phyloP scores from a whole-genome alignment of 1,140 invertebrate species.

The Drosophila nebulosa region DNA sequence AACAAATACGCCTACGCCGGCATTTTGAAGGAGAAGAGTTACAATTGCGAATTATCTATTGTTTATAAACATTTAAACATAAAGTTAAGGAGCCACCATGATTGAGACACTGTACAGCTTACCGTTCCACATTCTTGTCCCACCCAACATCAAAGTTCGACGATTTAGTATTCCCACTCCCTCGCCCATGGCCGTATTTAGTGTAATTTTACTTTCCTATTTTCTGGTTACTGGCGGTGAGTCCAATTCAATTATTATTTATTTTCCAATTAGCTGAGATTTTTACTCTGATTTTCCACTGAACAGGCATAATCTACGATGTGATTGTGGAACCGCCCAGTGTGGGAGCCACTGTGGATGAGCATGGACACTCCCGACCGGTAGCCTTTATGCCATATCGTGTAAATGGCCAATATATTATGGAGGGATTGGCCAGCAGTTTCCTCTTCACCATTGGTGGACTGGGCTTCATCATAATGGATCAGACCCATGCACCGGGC shows the following conservation, averaged over 20 bases:
- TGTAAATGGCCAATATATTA: slow-evolving; percentile 99
- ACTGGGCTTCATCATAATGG: slow-evolving; percentile 97
- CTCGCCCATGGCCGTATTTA: slow-evolving; percentile 96
- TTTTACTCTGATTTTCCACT: slow-evolving; percentile 29
- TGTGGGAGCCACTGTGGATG: slow-evolving; percentile 98
- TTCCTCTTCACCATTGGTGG: slow-evolving; percentile 98
- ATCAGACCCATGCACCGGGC: slow-evolving; percentile 94
- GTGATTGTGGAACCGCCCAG: slow-evolving; percentile 99
- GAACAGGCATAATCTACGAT: slow-evolving; percentile 97
- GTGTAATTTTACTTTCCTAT: slow-evolving; percentile 94
- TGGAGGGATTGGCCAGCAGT: slow-evolving; percentile 98
- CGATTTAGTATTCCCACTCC: slow-evolving; percentile 88
- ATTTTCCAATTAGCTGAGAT: not conserved
- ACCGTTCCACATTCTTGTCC: slow-evolving; percentile 92
- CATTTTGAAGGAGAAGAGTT: not conserved
- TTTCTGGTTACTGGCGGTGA: slow-evolving; percentile 99
- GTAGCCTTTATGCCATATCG: slow-evolving; percentile 99
- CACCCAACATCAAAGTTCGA: slow-evolving; percentile 96
- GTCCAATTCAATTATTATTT: not conserved
- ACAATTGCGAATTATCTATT: not conserved
- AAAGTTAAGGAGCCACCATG: slow-evolving; percentile 48
- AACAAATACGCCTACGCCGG: slow-evolving; percentile 57
- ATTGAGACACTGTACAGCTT: slow-evolving; percentile 91
- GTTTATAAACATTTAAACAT: not conserved
- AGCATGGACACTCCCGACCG: slow-evolving; percentile 96